Conservation (phyloP, 2,113 vertebrate species). For the Aptenodytes forsteri region DNA sequence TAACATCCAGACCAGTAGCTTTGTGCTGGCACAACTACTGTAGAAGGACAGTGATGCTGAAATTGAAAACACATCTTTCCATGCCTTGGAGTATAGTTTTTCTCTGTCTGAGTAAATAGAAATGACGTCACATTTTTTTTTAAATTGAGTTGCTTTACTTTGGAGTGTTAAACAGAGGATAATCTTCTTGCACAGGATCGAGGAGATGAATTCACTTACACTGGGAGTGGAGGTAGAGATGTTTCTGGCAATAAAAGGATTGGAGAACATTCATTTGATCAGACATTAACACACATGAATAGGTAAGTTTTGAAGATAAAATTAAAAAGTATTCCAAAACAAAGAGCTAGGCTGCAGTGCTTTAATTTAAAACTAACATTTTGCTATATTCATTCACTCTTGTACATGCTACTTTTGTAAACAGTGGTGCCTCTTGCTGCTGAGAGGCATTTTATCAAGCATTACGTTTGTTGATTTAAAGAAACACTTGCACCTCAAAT, state of each 20-base stretch:
- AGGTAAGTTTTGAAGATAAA: conserved; percentile 78
- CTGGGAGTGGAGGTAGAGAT: conserved; percentile 97
- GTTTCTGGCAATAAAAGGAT: conserved; percentile 99
- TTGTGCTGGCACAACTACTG: background rate
- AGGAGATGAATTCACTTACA: conserved; percentile 99
- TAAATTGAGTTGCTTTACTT: background rate
- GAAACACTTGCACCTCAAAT: background rate
- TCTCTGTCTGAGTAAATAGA: conserved; percentile 1
- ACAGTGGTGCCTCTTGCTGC: background rate
- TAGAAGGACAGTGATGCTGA: background rate
- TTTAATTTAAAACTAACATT: background rate
- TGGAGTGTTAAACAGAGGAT: conserved; percentile 24
- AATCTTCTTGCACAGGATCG: conserved; percentile 83
- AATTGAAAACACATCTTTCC: background rate
- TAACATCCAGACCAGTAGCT: background rate
- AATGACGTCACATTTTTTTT: background rate
- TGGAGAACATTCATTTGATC: conserved; percentile 96
- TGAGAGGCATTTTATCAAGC: background rate
- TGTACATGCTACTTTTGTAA: background rate
- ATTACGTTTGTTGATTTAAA: background rate
- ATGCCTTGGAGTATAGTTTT: background rate
- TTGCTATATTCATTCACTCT: background rate
- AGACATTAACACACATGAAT: conserved; percentile 98
- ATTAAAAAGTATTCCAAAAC: background rate
- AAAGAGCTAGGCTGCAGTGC: background rate